Base-by-base conservation (phyloP, 92 coral and sea anemone genomes). In the Micromussa lordhowensis region DNA sequence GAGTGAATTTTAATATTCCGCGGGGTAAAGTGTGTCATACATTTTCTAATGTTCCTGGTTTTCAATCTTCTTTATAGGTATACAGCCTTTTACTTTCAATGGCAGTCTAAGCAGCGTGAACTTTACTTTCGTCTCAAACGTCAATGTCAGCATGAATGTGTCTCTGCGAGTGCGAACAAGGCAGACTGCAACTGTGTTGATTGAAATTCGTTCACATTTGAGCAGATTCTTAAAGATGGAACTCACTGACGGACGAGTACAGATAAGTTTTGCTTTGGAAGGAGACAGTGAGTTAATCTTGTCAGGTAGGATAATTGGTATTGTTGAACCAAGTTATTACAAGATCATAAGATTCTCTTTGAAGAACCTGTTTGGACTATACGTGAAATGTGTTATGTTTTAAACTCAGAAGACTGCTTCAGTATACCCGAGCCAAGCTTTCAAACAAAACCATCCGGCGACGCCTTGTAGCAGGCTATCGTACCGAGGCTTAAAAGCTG, bases 51-150 rank as follows among this genome's bases (percentile, higher is more conserved):
- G 26, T 78, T 72, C 2, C 31, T 32, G n/a, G 17, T 30, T 1
- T 72, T 19, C 40, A 40, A 10, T 63, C 11, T 49, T n/a, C 68
- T 49, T 22, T 19, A 32, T 82, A 97, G 99, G 99, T 88, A 88
- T 96, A 19, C 81, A 76, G 59, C 94, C 98, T 18, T 95, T 88
- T 0, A 94, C 99, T 17, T 92, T 97, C 35, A 97, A 97, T 85
- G 91, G 87, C 68, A 94, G 97, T 31, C 88, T 80, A 68, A 96
- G 91, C 54, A 74, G 87, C 18, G 95, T 92, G 34, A 66, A 87
- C 49, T 97, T 92, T 88, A 91, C 81, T 8, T 84, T 91, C 22
- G 59, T 75, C 44, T 76, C 94, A 49, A 90, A 34, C 64, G 82
- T 83, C 30, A 49, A 68, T 83, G 82, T 95, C 21, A 76, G 86